Conservation (phyloP, 2,113 vertebrate genomes). For the Bufo bufo region DNA sequence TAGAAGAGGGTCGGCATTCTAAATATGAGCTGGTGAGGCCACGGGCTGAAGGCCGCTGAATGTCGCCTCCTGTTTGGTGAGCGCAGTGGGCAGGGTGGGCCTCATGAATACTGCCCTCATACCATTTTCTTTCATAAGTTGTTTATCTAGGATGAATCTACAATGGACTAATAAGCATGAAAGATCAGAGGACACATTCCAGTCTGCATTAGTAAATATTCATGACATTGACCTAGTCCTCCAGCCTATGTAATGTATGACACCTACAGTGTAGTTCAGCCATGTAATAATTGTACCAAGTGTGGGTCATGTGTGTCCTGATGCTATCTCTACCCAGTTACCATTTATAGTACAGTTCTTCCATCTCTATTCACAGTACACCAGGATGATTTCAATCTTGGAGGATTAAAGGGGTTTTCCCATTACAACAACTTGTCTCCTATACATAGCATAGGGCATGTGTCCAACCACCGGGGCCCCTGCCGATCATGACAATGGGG, state of each 20-base stretch:
- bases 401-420: no score
- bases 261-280: slow-evolving; percentile 1
- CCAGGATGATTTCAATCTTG: no score
- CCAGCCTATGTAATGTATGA: background rate
- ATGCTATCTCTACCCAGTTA: no score
- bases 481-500: no score
- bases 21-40: slow-evolving; percentile 50
- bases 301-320: background rate
- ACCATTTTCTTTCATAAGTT: slow-evolving; percentile 46
- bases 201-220: background rate
- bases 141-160: slow-evolving; percentile 39
- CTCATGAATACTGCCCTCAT: slow-evolving; percentile 38
- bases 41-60: slow-evolving; percentile 50
- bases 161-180: slow-evolving; percentile 18
- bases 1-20: slow-evolving; percentile 30
- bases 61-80: slow-evolving; percentile 18
- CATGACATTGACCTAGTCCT: background rate
- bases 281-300: background rate
- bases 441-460: no score
- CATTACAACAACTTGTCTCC: no score
- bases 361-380: no score
- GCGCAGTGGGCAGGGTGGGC: slow-evolving; percentile 9
- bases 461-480: no score
- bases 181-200: slow-evolving; percentile 4
- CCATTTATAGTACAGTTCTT: no score